Conservation (phyloP, 1,140 invertebrate species). For the Bombus balteatus region DNA sequence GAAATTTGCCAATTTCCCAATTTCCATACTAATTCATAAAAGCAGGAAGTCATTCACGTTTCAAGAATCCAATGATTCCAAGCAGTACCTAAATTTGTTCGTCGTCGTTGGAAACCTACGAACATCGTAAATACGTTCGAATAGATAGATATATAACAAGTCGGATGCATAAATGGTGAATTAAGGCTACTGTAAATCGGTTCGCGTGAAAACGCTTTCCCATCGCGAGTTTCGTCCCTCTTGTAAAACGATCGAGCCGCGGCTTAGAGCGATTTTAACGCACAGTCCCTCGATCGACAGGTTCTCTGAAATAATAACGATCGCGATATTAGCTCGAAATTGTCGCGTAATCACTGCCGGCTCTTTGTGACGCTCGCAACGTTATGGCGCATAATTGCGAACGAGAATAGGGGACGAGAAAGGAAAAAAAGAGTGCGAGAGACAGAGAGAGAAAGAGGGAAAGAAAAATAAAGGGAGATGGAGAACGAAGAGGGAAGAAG, state of each 20-base stretch:
- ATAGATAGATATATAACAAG: not conserved
- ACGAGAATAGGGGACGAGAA: not conserved
- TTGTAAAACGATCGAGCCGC: not conserved
- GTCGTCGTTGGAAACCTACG: not conserved
- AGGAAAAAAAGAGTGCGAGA: not conserved
- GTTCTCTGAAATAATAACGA: conserved; percentile 61
- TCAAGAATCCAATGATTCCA: not conserved
- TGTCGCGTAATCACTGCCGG: conserved; percentile 53
- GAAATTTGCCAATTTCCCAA: not conserved
- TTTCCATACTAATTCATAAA: not conserved
- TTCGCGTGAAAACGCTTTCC: not conserved
- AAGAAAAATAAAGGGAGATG: not conserved
- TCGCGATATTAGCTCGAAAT: conserved; percentile 60
- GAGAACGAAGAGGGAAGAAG: not conserved
- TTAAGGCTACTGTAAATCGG: not conserved
- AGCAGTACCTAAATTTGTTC: not conserved
- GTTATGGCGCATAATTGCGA: conserved; percentile 32
- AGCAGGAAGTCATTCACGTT: conserved; percentile 11
- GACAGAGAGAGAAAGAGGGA: not conserved
- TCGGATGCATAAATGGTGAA: not conserved
- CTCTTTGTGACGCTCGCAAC: conserved; percentile 10
- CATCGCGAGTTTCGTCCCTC: not conserved
- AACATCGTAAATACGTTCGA: not conserved
- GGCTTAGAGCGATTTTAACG: conserved; percentile 52
- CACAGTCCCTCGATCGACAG: conserved; percentile 31